phyloP scores from a whole-genome alignment of 1,140 invertebrate species.

The Lepidurus couesii region DNA sequence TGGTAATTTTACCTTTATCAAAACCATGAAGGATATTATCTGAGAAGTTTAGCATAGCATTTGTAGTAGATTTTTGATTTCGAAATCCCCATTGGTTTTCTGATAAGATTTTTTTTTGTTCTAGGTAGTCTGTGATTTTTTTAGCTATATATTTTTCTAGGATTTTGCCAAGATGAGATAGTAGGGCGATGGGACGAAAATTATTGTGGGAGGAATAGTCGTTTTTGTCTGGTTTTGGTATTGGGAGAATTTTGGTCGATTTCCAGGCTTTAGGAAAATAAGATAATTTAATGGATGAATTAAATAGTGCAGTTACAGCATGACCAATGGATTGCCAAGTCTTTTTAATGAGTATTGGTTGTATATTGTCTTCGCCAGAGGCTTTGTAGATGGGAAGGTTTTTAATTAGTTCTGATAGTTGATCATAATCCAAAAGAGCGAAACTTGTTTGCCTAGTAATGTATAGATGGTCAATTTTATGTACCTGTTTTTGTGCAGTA shows the following conservation, averaged over 20 bases:
- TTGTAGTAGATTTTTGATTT: too few species aligned
- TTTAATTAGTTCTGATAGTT: too few species aligned
- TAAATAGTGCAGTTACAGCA: background rate
- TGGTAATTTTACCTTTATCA: slow-evolving; percentile 20
- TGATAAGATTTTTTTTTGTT: too few species aligned
- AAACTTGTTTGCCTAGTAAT: too few species aligned
- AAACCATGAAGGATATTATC: background rate
- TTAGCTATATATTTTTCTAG: background rate
- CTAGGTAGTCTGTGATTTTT: too few species aligned
- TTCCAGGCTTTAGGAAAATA: slow-evolving; percentile 24
- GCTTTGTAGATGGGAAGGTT: background rate
- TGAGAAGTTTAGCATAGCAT: too few species aligned
- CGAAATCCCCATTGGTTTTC: too few species aligned
- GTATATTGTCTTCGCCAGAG: background rate
- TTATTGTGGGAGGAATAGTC: background rate
- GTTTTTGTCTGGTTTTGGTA: slow-evolving; percentile 11
- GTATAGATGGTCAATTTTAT: too few species aligned
- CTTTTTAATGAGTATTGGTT: background rate
- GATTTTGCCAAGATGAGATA: background rate
- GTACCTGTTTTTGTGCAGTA: too few species aligned
- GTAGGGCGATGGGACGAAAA: slow-evolving; percentile 11
- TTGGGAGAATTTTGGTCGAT: background rate
- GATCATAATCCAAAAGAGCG: too few species aligned
- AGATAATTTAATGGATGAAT: background rate
- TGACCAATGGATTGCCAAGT: background rate